Evolutionary conservation across 1,140 invertebrate species (phyloP).

Genomic region (Lepidotrigona ventralis): DNA sequence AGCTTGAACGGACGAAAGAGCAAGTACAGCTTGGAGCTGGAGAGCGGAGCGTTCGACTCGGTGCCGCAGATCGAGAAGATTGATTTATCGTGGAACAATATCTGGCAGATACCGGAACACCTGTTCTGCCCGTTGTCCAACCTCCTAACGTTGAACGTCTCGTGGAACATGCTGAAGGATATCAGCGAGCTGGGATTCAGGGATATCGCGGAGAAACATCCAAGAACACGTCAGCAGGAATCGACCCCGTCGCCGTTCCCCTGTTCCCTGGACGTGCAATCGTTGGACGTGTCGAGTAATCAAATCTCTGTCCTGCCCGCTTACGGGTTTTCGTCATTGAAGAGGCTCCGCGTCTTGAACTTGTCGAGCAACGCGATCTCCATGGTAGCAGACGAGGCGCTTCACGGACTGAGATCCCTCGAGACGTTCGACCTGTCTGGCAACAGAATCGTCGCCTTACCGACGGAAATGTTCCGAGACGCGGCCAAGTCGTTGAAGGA

Average conservation of each 20-base stretch:
- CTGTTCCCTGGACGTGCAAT: constrained; percentile 89
- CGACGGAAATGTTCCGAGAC: constrained; percentile 91
- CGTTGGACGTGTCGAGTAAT: constrained; percentile 91
- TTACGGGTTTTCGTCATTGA: constrained; percentile 88
- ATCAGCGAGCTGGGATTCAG: constrained; percentile 90
- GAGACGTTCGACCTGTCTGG: constrained; percentile 91
- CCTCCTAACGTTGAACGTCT: constrained; percentile 89
- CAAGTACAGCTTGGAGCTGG: constrained; percentile 89
- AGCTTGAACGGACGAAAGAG: constrained; percentile 89
- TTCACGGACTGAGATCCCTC: constrained; percentile 88
- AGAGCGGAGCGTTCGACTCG: constrained; percentile 86
- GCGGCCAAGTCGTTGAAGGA: constrained; percentile 89
- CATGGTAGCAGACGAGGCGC: constrained; percentile 89
- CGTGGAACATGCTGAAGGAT: constrained; percentile 91
- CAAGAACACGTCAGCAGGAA: constrained; percentile 41
- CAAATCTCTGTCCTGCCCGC: constrained; percentile 90
- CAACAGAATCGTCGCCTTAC: constrained; percentile 92
- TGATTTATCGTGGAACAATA: constrained; percentile 93
- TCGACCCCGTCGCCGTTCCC: constrained; percentile 75
- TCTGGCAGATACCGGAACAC: constrained; percentile 92
- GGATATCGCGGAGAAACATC: constrained; percentile 78
- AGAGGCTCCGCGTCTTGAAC: constrained; percentile 87
- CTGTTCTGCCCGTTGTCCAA: constrained; percentile 91
- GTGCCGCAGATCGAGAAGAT: constrained; percentile 88
- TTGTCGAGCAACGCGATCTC: constrained; percentile 92